Percentiles rank a stretch among this genome's conserved stretches.
Evolutionary conservation across 2,113 vertebrate genomes (phyloP).

Genomic region (Pheucticus melanocephalus): DNA sequence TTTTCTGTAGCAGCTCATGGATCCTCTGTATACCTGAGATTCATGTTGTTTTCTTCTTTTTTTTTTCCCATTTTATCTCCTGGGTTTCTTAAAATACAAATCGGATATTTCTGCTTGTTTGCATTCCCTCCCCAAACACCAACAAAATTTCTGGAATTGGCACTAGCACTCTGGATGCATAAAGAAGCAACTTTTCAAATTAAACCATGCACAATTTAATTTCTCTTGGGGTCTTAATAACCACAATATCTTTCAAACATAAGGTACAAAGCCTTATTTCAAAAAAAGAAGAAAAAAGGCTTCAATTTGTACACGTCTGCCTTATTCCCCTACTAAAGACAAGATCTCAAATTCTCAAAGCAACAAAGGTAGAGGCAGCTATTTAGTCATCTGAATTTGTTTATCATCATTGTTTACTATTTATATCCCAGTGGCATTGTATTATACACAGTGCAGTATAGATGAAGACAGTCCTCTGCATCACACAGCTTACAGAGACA

Average conservation of each 20-base stretch:
- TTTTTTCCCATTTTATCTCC: neutral
- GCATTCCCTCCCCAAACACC: neutral
- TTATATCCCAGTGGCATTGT: neutral
- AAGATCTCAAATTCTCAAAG: neutral
- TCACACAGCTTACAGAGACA: neutral
- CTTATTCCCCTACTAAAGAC: neutral
- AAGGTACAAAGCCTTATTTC: neutral
- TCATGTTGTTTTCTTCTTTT: neutral
- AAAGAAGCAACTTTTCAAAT: conserved; percentile 31
- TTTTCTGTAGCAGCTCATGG: conserved; percentile 22
- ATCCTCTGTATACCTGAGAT: neutral
- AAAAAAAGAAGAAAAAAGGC: neutral
- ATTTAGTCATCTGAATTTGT: conserved; percentile 1
- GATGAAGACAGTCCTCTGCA: neutral
- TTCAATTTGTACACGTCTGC: neutral
- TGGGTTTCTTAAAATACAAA: neutral
- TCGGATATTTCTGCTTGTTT: neutral
- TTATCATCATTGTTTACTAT: neutral
- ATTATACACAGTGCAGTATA: neutral
- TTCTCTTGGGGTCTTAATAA: conserved; percentile 36
- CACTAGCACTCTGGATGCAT: neutral
- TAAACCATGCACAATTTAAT: neutral
- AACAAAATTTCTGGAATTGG: conserved; percentile 23
- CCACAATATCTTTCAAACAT: neutral
- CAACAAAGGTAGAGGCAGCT: neutral